Conservation (phyloP, 2,113 vertebrate genomes). For the Astatotilapia flaviijosephi region DNA sequence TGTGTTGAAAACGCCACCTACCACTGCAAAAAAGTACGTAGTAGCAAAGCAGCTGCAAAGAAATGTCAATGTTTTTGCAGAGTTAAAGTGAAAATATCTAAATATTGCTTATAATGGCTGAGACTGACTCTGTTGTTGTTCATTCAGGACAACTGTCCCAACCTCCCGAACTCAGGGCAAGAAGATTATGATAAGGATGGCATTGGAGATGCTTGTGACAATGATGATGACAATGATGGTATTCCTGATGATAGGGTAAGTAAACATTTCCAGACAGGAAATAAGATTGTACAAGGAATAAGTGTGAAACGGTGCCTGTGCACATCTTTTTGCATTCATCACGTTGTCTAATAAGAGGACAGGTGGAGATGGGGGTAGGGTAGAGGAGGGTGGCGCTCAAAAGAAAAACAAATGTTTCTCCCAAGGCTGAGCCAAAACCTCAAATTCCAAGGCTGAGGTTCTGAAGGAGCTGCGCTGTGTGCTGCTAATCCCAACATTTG, state of each 20-base stretch:
- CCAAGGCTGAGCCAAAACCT: conserved; percentile 47
- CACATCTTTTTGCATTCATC: conserved; percentile 26
- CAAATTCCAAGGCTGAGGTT: conserved; percentile 58
- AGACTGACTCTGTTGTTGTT: background rate
- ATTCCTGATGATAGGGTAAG: conserved; percentile 91
- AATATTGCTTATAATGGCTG: background rate
- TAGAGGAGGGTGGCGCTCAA: background rate
- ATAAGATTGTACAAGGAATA: background rate
- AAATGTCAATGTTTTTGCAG: background rate
- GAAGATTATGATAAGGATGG: conserved; percentile 98
- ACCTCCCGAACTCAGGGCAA: conserved; percentile 97
- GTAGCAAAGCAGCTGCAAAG: background rate
- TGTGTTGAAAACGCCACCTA: conserved; percentile 98
- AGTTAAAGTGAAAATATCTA: background rate
- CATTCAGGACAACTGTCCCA: conserved; percentile 93
- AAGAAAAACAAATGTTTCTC: conserved; percentile 58
- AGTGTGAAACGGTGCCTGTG: background rate
- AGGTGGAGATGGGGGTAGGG: background rate
- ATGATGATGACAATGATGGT: conserved; percentile 90
- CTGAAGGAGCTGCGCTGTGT: conserved; percentile 52
- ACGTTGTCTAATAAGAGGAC: conserved; percentile 18
- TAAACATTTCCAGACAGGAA: background rate
- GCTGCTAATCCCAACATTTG: conserved; percentile 49
- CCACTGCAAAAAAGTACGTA: conserved; percentile 91
- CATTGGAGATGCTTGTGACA: conserved; percentile 93